Evolutionary conservation across 2,888 invertebrate genomes (phyloP).

Genomic region (Macrosiphum euphorbiae): DNA sequence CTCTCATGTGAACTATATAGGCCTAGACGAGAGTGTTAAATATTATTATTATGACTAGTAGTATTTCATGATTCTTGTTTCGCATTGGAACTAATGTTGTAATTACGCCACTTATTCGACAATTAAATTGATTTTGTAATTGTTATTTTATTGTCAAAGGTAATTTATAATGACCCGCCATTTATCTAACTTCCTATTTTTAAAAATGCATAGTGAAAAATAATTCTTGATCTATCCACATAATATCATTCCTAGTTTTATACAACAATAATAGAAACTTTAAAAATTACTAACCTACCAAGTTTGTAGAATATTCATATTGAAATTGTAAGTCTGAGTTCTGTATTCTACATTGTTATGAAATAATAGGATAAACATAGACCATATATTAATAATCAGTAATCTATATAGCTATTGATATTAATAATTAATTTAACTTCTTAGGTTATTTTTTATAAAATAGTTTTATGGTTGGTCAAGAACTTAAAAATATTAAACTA

Average conservation of each 20-base stretch:
- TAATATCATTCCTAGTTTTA: background rate
- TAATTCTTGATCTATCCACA: background rate
- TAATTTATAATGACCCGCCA: background rate
- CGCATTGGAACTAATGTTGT: background rate
- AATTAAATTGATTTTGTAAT: background rate
- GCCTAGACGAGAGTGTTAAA: too few species aligned
- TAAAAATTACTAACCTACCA: background rate
- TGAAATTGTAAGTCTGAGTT: background rate
- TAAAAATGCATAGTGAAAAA: background rate
- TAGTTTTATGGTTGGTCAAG: background rate
- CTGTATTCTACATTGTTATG: background rate
- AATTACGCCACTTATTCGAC: background rate
- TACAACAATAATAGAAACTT: too few species aligned
- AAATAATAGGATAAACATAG: background rate
- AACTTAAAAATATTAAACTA: background rate
- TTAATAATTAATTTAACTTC: background rate
- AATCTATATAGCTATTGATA: background rate
- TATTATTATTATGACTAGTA: too few species aligned
- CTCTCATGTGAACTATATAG: too few species aligned
- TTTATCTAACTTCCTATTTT: too few species aligned
- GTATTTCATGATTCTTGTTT: background rate
- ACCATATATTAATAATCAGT: background rate
- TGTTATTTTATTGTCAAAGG: background rate
- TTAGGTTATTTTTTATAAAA: background rate
- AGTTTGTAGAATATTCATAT: background rate